phyloP scores from a whole-genome alignment of 2,113 vertebrate species.

The Trichomycterus rosablanca region DNA sequence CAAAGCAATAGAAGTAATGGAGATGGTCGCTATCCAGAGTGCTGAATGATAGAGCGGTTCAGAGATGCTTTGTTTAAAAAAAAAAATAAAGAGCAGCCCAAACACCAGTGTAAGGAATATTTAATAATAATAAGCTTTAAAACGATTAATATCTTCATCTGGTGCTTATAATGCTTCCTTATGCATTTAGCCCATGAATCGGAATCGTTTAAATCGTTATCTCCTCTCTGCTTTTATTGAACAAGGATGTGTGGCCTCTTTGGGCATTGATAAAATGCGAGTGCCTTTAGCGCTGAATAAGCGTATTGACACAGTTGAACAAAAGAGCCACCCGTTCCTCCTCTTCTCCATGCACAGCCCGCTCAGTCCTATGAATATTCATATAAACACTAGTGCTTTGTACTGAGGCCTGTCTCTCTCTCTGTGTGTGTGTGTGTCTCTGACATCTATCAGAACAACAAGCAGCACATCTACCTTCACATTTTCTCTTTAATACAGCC shows the following conservation, averaged over 20 bases:
- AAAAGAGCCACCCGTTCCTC: conserved; percentile 82
- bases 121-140: neutral
- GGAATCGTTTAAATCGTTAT: conserved; percentile 38
- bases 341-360: conserved; percentile 69
- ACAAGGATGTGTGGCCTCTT: conserved; percentile 57
- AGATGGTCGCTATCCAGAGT: conserved; percentile 73
- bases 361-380: conserved; percentile 80
- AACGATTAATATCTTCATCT: neutral
- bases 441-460: conserved; percentile 78
- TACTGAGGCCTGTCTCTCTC: conserved; percentile 69
- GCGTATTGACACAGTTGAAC: conserved; percentile 75
- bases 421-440: too few relatives aligned
- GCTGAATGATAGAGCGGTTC: conserved; percentile 71
- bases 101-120: conserved; percentile 5
- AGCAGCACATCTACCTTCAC: conserved; percentile 60
- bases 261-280: conserved; percentile 62
- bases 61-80: conserved; percentile 46
- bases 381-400: conserved; percentile 80
- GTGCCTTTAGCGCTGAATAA: conserved; percentile 75
- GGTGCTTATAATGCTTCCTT: neutral
- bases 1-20: too few relatives aligned
- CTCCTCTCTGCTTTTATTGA: conserved; percentile 41
- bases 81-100: too few relatives aligned
- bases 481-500: conserved; percentile 7
- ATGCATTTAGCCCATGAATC: neutral